Conservation (phyloP, 1,140 invertebrate species). For the Drosophila lowei region DNA sequence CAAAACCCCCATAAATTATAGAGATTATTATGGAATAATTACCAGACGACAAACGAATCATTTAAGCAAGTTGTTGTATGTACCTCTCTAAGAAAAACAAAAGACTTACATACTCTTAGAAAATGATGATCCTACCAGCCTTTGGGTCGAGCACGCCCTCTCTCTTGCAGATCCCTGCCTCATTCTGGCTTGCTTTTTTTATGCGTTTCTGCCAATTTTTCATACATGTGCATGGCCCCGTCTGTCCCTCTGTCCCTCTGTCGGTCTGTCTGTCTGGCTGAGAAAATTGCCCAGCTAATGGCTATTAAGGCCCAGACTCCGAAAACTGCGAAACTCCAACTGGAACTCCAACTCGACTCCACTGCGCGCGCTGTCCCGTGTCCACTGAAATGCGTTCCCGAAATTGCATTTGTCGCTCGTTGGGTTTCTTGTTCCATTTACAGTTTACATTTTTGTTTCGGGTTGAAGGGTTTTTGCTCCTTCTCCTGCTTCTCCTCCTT, state of each 20-base stretch:
- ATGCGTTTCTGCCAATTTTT: constrained; percentile 70
- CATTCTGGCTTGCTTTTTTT: constrained; percentile 35
- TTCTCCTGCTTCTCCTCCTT: too few relatives aligned
- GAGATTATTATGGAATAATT: too few relatives aligned
- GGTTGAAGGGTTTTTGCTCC: constrained; percentile 1
- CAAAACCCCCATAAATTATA: too few relatives aligned
- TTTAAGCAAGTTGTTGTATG: too few relatives aligned
- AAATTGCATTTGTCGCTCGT: constrained; percentile 59
- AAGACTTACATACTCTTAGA: too few relatives aligned
- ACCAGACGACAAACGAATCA: too few relatives aligned
- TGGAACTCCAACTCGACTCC: background rate
- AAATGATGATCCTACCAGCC: too few relatives aligned
- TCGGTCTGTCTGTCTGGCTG: constrained; percentile 34
- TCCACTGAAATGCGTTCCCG: constrained; percentile 40
- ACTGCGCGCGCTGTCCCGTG: constrained; percentile 7
- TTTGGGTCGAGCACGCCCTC: too few relatives aligned
- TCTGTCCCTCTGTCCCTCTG: constrained; percentile 18
- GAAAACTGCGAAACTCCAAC: constrained; percentile 13
- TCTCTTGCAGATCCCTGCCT: constrained; percentile 12
- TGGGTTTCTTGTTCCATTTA: constrained; percentile 54
- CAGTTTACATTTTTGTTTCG: constrained; percentile 46
- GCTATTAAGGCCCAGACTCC: constrained; percentile 66
- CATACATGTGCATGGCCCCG: constrained; percentile 39
- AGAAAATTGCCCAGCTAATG: constrained; percentile 72
- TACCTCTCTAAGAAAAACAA: too few relatives aligned